phyloP scores from a whole-genome alignment of 1,140 invertebrate genomes.

The Ceratina calcarata region DNA sequence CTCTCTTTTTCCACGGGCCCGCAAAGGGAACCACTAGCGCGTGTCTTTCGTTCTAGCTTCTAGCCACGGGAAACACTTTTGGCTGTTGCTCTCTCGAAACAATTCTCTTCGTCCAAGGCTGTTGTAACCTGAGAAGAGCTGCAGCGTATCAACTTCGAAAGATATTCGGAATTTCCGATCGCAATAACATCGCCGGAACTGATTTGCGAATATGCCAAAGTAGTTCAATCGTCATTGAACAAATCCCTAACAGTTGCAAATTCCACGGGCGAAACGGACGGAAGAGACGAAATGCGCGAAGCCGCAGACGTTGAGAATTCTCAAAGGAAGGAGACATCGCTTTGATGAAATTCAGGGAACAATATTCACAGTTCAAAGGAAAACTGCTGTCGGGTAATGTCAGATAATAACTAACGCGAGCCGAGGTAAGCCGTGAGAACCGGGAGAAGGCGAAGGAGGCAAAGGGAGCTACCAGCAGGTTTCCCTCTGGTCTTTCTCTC shows the following conservation, averaged over 20 bases:
- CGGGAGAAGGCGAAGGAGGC: slow-evolving; percentile 2
- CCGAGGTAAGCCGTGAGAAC: slow-evolving; percentile 32
- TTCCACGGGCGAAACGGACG: not conserved
- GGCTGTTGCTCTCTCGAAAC: not conserved
- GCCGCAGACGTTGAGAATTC: not conserved
- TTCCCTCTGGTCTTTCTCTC: not conserved
- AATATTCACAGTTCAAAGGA: slow-evolving; percentile 30
- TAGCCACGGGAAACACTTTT: not conserved
- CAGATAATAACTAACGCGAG: slow-evolving; percentile 39
- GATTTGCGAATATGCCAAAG: no score
- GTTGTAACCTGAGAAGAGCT: not conserved
- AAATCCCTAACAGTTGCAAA: no score
- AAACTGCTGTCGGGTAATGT: slow-evolving; percentile 18
- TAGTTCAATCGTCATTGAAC: no score
- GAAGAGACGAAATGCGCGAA: slow-evolving; percentile 1
- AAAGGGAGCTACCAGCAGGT: slow-evolving; percentile 20
- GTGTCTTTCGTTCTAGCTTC: not conserved
- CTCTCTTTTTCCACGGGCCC: slow-evolving; percentile 17
- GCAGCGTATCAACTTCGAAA: no score
- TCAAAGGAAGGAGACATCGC: slow-evolving; percentile 16
- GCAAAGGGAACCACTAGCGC: not conserved
- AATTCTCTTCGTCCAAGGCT: not conserved
- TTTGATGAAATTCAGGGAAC: slow-evolving; percentile 38
- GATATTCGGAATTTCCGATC: no score
- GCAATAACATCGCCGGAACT: no score